Conservation (phyloP, 2,113 vertebrate species). For the Chaetops frenatus region DNA sequence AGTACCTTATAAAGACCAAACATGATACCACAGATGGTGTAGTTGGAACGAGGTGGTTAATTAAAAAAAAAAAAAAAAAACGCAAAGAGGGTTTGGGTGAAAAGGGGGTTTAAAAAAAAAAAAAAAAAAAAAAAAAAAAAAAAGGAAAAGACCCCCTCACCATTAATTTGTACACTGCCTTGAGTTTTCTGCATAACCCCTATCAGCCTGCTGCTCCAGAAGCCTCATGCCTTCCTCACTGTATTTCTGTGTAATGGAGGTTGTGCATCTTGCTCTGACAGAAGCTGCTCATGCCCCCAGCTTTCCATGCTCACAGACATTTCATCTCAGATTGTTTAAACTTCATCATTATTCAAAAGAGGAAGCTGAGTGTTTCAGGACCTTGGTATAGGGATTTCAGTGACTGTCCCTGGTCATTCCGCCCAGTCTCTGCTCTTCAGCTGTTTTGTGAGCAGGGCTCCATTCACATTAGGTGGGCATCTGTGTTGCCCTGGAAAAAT, state of each 20-base stretch:
- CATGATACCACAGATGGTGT: not conserved
- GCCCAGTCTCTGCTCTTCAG: not conserved
- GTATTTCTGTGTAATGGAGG: not conserved
- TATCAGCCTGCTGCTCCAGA: not conserved
- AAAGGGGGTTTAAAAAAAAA: too few relatives aligned
- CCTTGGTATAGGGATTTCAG: not conserved
- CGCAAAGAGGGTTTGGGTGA: too few relatives aligned
- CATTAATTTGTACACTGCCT: not conserved
- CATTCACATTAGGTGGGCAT: not conserved
- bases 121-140: accelerated
- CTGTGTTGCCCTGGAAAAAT: not conserved
- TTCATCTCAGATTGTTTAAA: not conserved
- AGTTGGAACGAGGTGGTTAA: not conserved
- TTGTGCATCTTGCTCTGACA: not conserved
- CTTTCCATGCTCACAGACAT: not conserved
- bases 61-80: not conserved
- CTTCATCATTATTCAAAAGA: not conserved
- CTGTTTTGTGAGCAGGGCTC: not conserved
- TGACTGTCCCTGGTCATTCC: too few relatives aligned
- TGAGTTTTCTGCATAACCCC: not conserved
- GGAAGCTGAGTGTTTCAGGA: not conserved
- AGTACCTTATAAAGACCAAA: not conserved
- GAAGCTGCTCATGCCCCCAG: not conserved
- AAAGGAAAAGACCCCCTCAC: accelerated
- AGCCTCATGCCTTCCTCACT: accelerated